phyloP scores from a whole-genome alignment of 2,797 vertebrate genomes.

The Crossoptilon crossoptilon region DNA sequence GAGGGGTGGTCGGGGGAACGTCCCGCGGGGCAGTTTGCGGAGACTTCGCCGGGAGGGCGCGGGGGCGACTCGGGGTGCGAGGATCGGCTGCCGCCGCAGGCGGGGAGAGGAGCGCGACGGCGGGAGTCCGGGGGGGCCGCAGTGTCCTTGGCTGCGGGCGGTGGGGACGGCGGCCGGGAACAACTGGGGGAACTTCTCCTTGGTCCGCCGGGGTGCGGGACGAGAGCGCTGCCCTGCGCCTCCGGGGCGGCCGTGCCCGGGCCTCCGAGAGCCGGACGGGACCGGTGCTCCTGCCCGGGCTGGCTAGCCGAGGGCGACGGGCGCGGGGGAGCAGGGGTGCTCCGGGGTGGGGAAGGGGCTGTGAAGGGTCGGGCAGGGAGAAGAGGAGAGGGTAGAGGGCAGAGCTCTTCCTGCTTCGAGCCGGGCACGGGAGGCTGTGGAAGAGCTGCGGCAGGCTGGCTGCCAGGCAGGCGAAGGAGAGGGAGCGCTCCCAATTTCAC shows the following conservation, averaged over 20 bases:
- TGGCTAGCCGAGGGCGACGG: background rate
- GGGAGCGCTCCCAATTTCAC: background rate
- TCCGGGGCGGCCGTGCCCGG: background rate
- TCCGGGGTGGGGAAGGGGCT: background rate
- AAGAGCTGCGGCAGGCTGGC: conserved; percentile 16
- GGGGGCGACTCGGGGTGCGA: too few species aligned
- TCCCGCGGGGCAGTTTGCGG: background rate
- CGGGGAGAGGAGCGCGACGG: background rate
- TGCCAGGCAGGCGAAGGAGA: background rate
- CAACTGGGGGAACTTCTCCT: conserved; percentile 47
- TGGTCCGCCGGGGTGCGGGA: background rate
- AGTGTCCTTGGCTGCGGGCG: background rate
- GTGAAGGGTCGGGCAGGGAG: background rate
- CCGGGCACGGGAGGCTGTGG: background rate
- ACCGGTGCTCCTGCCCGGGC: background rate
- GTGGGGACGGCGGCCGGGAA: background rate
- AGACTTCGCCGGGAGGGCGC: background rate
- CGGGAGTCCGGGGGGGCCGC: background rate
- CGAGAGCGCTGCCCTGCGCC: background rate
- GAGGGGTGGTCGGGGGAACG: background rate
- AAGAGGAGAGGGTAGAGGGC: background rate
- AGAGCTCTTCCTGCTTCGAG: background rate
- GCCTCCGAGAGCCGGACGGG: background rate
- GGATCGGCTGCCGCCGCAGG: too few species aligned
- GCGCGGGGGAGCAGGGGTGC: background rate